Percentiles rank a stretch among this genome's conserved stretches.
Evolutionary conservation across 2,888 invertebrate genomes (phyloP).

Genomic region (Chromoteleia sp.): DNA sequence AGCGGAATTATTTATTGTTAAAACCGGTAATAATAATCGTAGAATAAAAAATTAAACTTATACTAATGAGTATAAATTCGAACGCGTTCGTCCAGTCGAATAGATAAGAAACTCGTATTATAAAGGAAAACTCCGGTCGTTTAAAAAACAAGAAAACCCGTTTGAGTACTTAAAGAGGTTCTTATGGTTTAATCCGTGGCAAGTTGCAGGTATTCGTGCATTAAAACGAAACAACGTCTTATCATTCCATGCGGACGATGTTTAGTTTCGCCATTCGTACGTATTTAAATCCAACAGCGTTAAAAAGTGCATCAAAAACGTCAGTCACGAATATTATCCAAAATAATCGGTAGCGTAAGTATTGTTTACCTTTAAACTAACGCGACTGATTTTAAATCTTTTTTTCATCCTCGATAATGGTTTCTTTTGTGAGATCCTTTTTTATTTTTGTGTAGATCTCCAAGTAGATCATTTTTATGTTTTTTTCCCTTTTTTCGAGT

Average conservation of each 20-base stretch:
- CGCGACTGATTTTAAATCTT: neutral
- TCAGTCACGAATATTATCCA: slow-evolving; percentile 4
- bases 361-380: neutral
- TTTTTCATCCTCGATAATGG: neutral
- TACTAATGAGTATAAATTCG: neutral
- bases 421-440: too few relatives aligned
- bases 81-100: neutral
- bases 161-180: neutral
- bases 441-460: neutral
- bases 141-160: neutral
- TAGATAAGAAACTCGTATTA: too few relatives aligned
- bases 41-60: too few relatives aligned
- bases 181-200: neutral
- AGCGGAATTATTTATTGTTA: too few relatives aligned
- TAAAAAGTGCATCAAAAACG: slow-evolving; percentile 5
- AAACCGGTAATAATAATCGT: too few relatives aligned
- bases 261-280: slow-evolving; percentile 3
- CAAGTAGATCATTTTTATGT: neutral
- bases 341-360: slow-evolving; percentile 23
- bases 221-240: neutral
- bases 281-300: neutral
- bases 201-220: neutral
- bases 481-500: neutral
- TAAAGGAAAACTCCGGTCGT: too few relatives aligned
- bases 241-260: neutral